A percentile compares a stretch with the other conserved stretches of the same genome.
Conservation (phyloP, 2,888 invertebrate species). For the Eucriotettix oculatus region DNA sequence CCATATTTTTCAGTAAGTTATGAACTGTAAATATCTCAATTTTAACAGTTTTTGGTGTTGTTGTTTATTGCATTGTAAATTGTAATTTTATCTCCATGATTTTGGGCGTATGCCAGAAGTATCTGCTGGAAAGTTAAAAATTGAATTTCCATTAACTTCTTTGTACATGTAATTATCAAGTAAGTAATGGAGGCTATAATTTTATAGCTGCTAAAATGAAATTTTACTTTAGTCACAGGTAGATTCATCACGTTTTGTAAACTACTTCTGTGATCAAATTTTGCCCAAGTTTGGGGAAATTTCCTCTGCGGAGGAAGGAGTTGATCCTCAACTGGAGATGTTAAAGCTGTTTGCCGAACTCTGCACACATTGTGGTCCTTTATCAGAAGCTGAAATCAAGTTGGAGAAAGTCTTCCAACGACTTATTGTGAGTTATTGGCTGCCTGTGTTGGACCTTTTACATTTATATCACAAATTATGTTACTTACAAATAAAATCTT, state of each 20-base stretch:
- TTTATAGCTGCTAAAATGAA: conserved; percentile 4
- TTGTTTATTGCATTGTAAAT: not conserved
- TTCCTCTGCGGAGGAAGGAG: conserved; percentile 38
- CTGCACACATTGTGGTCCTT: conserved; percentile 53
- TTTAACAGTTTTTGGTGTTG: not conserved
- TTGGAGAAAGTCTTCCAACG: conserved; percentile 30
- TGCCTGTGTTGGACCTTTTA: too few species aligned
- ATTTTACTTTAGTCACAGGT: conserved; percentile 49
- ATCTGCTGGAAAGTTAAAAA: too few species aligned
- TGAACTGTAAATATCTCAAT: not conserved
- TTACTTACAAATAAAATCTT: too few species aligned
- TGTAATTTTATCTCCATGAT: not conserved
- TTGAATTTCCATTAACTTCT: too few species aligned
- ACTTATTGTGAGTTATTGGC: conserved; percentile 5
- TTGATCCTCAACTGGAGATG: conserved; percentile 56
- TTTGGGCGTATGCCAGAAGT: not conserved
- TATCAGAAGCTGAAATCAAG: conserved; percentile 57
- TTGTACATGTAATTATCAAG: too few species aligned
- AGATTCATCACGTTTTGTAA: conserved; percentile 68
- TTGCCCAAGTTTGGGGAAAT: conserved; percentile 57
- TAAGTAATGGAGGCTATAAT: too few species aligned
- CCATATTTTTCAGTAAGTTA: conserved; percentile 74
- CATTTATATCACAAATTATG: too few species aligned
- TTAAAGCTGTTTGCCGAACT: conserved; percentile 79
- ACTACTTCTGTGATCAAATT: conserved; percentile 71